Conservation (phyloP, 2,888 invertebrate species). For the Pachliopta kotzebuea region DNA sequence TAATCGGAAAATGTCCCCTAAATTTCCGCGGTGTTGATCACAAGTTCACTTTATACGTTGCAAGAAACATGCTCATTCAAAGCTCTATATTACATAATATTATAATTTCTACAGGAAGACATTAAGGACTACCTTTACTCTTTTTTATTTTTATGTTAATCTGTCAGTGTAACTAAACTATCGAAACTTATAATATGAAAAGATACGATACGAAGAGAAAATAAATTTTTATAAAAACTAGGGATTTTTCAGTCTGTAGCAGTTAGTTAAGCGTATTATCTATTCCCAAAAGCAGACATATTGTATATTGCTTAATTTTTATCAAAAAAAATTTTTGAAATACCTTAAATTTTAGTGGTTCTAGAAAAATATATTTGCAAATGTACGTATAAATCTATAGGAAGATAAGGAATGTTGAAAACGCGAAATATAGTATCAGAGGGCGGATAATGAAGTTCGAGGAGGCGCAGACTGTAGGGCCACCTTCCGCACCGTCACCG, state of each 20-base stretch:
- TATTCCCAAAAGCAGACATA: no score
- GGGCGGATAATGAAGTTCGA: slow-evolving; percentile 32
- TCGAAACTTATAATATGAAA: no score
- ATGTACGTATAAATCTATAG: slow-evolving; percentile 9
- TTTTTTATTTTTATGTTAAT: no score
- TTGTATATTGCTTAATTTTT: no score
- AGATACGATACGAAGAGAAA: no score
- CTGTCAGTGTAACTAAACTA: no score
- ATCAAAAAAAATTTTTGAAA: neutral
- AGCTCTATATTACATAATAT: neutral
- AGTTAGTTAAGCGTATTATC: no score
- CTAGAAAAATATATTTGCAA: neutral
- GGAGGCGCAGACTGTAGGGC: slow-evolving; percentile 34
- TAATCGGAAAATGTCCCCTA: slow-evolving; percentile 63
- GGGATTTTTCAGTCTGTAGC: no score
- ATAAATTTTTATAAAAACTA: no score
- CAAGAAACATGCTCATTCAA: neutral
- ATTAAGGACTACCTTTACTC: no score
- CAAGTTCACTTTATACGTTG: slow-evolving; percentile 17
- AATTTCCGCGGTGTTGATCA: slow-evolving; percentile 50
- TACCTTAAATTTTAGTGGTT: neutral
- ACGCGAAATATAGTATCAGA: slow-evolving; percentile 30
- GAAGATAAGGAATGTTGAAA: slow-evolving; percentile 18
- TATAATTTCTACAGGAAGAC: neutral
- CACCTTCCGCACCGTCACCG: slow-evolving; percentile 59